Conservation (phyloP, 1,140 invertebrate species). For the Drosophila repleta region DNA sequence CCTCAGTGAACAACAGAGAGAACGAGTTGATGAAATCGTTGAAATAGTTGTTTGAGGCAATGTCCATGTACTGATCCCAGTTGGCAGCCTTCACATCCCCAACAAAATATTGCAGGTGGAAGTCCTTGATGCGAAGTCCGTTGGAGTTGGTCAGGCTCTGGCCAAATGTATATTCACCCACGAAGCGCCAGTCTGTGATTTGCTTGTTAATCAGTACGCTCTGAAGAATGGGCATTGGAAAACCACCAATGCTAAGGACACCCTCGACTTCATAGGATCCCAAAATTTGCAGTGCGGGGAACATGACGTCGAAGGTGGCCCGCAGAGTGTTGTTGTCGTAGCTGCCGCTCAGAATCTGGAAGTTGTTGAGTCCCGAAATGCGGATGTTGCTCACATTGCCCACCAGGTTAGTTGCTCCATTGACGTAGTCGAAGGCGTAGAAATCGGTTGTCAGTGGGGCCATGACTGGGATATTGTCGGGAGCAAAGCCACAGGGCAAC, state of each 20-base stretch:
- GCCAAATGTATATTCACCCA: constrained; percentile 49
- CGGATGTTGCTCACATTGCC: constrained; percentile 63
- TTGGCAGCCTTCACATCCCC: constrained; percentile 46
- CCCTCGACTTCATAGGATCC: constrained; percentile 49
- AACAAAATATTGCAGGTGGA: constrained; percentile 49
- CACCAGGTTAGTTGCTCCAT: constrained; percentile 24
- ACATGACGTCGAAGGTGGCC: constrained; percentile 54
- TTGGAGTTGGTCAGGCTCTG: too few relatives aligned
- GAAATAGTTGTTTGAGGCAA: constrained; percentile 57
- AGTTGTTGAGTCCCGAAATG: constrained; percentile 56
- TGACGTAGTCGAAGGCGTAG: constrained; percentile 24
- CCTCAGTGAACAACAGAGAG: constrained; percentile 29
- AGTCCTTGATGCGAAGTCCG: constrained; percentile 49
- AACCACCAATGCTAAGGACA: too few relatives aligned
- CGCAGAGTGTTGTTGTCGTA: constrained; percentile 41
- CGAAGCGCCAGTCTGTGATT: too few relatives aligned
- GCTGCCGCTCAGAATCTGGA: constrained; percentile 42
- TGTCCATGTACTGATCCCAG: constrained; percentile 59
- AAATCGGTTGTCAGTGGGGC: constrained; percentile 43
- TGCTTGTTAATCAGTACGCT: too few relatives aligned
- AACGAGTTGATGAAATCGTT: constrained; percentile 30
- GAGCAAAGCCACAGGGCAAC: too few relatives aligned
- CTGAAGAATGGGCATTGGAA: too few relatives aligned
- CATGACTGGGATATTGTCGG: constrained; percentile 51
- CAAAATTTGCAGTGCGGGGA: constrained; percentile 53